phyloP scores from a whole-genome alignment of 2,888 invertebrate genomes.

The Leptopilina drosophilae region DNA sequence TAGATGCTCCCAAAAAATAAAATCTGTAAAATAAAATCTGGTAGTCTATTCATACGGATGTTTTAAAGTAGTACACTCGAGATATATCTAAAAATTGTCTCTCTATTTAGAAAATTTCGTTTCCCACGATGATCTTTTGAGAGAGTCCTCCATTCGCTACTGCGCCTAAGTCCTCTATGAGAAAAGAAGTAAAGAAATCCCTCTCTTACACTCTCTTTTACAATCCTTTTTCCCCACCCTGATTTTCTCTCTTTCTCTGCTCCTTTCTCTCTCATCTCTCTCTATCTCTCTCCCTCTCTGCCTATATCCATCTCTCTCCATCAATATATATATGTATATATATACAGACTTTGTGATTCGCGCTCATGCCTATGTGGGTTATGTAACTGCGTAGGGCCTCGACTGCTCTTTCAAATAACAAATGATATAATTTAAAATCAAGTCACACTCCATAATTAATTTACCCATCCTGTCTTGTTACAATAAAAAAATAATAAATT shows the following conservation, averaged over 20 bases:
- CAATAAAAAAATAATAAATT: background rate
- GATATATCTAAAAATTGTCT: constrained; percentile 1
- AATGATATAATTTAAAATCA: constrained; percentile 36
- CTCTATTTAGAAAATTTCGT: constrained; percentile 61
- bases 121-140: constrained; percentile 75
- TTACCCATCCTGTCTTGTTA: background rate
- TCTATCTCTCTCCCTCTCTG: no score
- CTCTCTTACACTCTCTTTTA: constrained; percentile 31
- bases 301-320: background rate
- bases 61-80: constrained; percentile 8
- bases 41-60: background rate
- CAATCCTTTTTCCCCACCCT: constrained; percentile 24
- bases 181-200: constrained; percentile 39
- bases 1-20: no score
- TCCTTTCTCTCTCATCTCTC: no score
- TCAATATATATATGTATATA: background rate
- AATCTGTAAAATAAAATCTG: background rate
- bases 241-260: no score
- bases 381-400: constrained; percentile 43
- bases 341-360: background rate
- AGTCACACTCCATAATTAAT: constrained; percentile 23
- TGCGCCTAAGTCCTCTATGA: constrained; percentile 28
- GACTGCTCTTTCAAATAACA: constrained; percentile 40
- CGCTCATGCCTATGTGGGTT: constrained; percentile 39
- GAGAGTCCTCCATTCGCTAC: constrained; percentile 48